Base-by-base conservation (phyloP, 2,888 invertebrate species). In the Caenorhabditis sp. region DNA sequence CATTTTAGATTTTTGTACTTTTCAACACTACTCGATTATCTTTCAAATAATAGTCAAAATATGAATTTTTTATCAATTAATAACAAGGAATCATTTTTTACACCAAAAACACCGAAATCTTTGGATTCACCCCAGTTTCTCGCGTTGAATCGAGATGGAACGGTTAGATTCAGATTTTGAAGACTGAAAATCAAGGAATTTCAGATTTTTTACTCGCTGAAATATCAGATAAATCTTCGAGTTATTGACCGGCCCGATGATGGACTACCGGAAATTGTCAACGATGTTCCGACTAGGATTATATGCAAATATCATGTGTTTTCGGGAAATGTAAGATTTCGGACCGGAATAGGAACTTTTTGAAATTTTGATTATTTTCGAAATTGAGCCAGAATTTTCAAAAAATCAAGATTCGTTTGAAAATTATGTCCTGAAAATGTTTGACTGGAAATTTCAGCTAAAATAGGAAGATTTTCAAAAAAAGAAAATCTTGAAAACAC, bases 301-400 rank as follows among this genome's bases (percentile, higher is more conserved):
- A 49, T 72, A 10, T 67, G 72, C 50, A 67, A 72, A 54, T 72
- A 68, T 65, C 64, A 72, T 54, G 53, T 65, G 20, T 53, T 65
- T n/a, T 68, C 67, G 14, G 72, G 72, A 56, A 21, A 20, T 26
- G 43, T 43, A 4, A 23, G 21, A 10, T 4, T 31, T n/a, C n/a
- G n/a, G n/a, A n/a, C n/a, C n/a, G n/a, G n/a, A n/a, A n/a, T n/a
- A n/a, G n/a, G n/a, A n/a, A n/a, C n/a, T n/a, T n/a, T n/a, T n/a
- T n/a, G n/a, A n/a, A n/a, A n/a, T n/a, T 36, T 36, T 36, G 36
- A 36, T 5, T 8, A 36, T 36, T 5, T 10, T 36, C 7, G 36
- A 36, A 8, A 8, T 36, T 36, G 10, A 5, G 36, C 5, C 36
- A 36, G 10, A 36, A 36, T 36, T 5, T 10, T 8, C 36, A 36